Evolutionary conservation across 2,888 invertebrate species (phyloP).

Genomic region (Apotomis turbidana): DNA sequence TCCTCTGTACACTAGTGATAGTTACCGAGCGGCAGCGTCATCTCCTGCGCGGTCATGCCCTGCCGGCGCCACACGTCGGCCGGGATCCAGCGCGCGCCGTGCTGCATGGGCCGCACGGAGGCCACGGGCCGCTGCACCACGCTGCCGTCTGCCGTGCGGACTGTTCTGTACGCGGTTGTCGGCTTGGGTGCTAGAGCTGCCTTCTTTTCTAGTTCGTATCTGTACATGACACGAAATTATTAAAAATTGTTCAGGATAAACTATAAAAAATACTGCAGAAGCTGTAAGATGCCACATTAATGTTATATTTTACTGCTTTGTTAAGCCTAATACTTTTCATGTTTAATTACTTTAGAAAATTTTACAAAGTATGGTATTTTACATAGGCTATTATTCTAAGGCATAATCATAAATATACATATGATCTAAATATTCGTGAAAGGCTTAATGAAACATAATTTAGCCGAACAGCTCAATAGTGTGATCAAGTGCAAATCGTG

Average conservation of each 20-base stretch:
- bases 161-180: conserved; percentile 83
- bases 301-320: no score
- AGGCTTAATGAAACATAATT: no score
- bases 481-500: no score
- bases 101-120: conserved; percentile 92
- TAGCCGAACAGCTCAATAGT: no score
- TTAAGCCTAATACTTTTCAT: no score
- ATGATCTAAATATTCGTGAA: no score
- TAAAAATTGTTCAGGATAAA: not conserved
- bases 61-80: conserved; percentile 96
- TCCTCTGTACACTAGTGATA: conserved; percentile 26
- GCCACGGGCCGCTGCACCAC: conserved; percentile 87
- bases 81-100: conserved; percentile 91
- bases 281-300: no score
- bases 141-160: conserved; percentile 86
- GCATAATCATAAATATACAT: no score
- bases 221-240: conserved; percentile 52
- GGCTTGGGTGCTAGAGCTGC: conserved; percentile 87
- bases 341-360: no score
- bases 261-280: no score
- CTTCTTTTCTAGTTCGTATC: conserved; percentile 97
- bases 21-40: conserved; percentile 93
- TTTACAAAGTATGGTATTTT: no score
- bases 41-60: conserved; percentile 97
- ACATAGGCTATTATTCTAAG: no score